phyloP scores from a whole-genome alignment of 2,113 vertebrate species.

The Cettia cetti region DNA sequence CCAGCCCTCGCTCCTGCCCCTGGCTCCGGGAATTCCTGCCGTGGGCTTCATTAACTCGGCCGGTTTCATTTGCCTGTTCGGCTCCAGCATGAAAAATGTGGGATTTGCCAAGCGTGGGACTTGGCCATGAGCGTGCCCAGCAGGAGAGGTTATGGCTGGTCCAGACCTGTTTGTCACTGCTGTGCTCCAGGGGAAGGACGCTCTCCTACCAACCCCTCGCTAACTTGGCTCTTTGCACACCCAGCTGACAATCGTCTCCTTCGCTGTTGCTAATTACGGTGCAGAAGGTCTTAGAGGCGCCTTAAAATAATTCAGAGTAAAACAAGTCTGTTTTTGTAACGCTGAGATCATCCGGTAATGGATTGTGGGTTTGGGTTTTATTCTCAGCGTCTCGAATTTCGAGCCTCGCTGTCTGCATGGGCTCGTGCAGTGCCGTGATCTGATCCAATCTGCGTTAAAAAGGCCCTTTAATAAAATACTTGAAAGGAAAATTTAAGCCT shows the following conservation, averaged over 20 bases:
- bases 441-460: not conserved
- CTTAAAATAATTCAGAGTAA: not conserved
- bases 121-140: not conserved
- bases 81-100: not conserved
- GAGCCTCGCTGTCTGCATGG: not conserved
- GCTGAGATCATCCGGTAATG: not conserved
- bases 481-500: not conserved
- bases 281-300: not conserved
- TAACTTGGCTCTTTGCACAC: not conserved
- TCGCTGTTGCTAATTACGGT: not conserved
- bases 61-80: not conserved
- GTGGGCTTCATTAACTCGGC: fast-evolving
- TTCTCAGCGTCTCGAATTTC: not conserved
- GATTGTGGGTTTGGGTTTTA: not conserved
- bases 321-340: not conserved
- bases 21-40: not conserved
- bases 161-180: not conserved
- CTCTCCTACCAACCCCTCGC: fast-evolving
- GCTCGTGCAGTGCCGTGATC: not conserved
- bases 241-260: not conserved
- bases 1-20: not conserved
- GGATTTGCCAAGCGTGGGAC: not conserved
- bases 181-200: not conserved
- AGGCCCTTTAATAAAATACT: not conserved
- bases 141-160: not conserved